Percentiles rank a stretch among this genome's conserved stretches.
These are phyloP conservation scores for Xiphophorus couchianus DNA, from an alignment of 2,113 vertebrate genomes.

Conservation along the genomic window DNA sequence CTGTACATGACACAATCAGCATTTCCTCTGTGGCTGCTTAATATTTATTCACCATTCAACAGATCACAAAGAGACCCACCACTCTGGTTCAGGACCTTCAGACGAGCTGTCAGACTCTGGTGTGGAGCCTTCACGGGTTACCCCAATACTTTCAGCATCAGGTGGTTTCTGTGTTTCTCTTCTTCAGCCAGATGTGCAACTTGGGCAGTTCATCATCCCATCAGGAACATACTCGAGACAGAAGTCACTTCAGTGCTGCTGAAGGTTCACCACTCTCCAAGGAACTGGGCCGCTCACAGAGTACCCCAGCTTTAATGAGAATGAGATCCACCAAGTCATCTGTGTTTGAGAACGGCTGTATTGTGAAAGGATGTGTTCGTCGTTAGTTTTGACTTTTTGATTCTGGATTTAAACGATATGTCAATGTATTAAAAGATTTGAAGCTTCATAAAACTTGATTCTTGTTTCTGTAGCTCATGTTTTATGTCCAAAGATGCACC, in stretches of 20 bases:
- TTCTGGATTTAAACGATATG: not conserved
- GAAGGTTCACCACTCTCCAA: constrained; percentile 85
- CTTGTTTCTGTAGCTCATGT: too few relatives aligned
- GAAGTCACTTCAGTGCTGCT: constrained; percentile 77
- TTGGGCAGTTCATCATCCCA: constrained; percentile 73
- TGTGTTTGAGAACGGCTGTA: not conserved
- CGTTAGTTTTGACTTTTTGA: not conserved
- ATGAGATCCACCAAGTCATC: not conserved
- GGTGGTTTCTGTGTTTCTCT: constrained; percentile 72
- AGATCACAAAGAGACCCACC: constrained; percentile 50
- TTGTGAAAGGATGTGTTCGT: not conserved
- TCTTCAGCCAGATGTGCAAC: constrained; percentile 81
- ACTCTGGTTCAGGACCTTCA: constrained; percentile 82
- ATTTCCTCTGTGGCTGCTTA: not conserved
- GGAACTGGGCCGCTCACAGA: constrained; percentile 74
- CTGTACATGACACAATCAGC: too few relatives aligned
- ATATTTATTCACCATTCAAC: not conserved
- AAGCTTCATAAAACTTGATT: constrained; percentile 5
- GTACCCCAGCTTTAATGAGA: not conserved
- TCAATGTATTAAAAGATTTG: constrained; percentile 19
- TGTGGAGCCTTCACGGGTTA: constrained; percentile 78
- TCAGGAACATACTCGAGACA: constrained; percentile 69
- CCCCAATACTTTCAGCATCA: constrained; percentile 86
- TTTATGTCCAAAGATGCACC: too few relatives aligned
- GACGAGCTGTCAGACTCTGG: constrained; percentile 76